phyloP scores from a whole-genome alignment of 1,140 invertebrate genomes.

The Ceratosolen solmsi region DNA sequence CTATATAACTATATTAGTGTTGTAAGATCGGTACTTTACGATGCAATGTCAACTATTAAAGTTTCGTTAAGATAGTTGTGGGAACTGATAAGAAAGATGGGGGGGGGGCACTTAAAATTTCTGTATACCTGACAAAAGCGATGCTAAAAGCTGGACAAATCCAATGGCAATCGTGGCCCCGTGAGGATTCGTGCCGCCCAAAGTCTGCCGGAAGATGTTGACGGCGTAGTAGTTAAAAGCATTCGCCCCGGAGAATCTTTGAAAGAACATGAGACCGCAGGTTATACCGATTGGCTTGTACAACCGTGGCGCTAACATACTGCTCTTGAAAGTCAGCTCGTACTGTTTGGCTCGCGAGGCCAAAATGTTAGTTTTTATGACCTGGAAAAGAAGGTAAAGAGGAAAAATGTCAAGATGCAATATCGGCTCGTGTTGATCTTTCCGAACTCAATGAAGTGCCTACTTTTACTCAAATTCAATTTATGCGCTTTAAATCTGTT shows the following conservation, averaged over 20 bases:
- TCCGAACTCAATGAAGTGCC: background rate
- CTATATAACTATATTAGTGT: background rate
- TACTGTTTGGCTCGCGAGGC: slow-evolving; percentile 70
- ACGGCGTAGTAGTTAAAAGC: slow-evolving; percentile 89
- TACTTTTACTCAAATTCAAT: background rate
- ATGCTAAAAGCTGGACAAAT: slow-evolving; percentile 84
- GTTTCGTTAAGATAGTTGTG: background rate
- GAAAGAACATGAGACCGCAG: slow-evolving; percentile 89
- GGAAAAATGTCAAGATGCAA: background rate
- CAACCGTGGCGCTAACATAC: slow-evolving; percentile 74
- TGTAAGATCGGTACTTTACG: background rate
- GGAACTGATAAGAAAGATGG: background rate
- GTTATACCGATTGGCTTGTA: slow-evolving; percentile 84
- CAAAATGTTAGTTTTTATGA: slow-evolving; percentile 71
- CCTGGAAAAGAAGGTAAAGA: slow-evolving; percentile 51
- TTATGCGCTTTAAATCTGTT: too few species aligned
- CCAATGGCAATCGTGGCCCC: slow-evolving; percentile 85
- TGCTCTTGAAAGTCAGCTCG: slow-evolving; percentile 72
- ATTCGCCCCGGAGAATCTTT: slow-evolving; percentile 86
- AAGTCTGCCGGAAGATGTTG: slow-evolving; percentile 84
- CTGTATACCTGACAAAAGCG: slow-evolving; percentile 79
- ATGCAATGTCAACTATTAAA: background rate
- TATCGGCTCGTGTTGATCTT: background rate
- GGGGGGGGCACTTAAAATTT: slow-evolving; percentile 10
- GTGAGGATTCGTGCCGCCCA: slow-evolving; percentile 86